Evolutionary conservation across 2,888 invertebrate species (phyloP).

Genomic region (Trichacis sp.): DNA sequence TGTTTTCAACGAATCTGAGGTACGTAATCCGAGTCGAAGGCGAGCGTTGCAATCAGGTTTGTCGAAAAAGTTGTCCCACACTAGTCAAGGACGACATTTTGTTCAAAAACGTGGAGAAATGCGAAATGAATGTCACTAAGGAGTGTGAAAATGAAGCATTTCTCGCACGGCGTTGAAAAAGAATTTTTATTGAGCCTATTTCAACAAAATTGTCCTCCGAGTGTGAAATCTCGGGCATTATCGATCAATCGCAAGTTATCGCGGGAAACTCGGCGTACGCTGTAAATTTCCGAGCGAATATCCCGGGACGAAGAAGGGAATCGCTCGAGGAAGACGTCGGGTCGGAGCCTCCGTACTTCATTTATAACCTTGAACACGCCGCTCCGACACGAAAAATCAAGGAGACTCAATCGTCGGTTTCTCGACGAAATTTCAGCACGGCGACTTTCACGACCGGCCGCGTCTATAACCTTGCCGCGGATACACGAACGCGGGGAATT

Average conservation of each 20-base stretch:
- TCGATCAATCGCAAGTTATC: no score
- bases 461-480: slow-evolving; percentile 48
- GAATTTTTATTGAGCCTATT: no score
- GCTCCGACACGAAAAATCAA: slow-evolving; percentile 46
- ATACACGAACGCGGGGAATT: slow-evolving; percentile 23
- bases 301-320: slow-evolving; percentile 1
- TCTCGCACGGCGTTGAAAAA: neutral
- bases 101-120: no score
- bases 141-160: neutral
- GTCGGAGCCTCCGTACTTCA: slow-evolving; percentile 11
- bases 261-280: no score
- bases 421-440: slow-evolving; percentile 49
- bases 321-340: slow-evolving; percentile 10
- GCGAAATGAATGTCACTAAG: no score
- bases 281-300: slow-evolving; percentile 2
- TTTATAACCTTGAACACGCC: slow-evolving; percentile 43
- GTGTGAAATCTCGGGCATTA: no score
- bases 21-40: no score
- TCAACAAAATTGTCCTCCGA: no score
- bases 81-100: no score
- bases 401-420: slow-evolving; percentile 36
- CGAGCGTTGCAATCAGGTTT: no score
- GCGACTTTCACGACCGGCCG: slow-evolving; percentile 53
- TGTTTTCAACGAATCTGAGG: no score
- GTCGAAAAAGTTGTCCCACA: no score